Evolutionary conservation across 2,113 vertebrate species (phyloP), one percentile per base, ranked within the genome.

Genomic region (Sorex araneus): DNA sequence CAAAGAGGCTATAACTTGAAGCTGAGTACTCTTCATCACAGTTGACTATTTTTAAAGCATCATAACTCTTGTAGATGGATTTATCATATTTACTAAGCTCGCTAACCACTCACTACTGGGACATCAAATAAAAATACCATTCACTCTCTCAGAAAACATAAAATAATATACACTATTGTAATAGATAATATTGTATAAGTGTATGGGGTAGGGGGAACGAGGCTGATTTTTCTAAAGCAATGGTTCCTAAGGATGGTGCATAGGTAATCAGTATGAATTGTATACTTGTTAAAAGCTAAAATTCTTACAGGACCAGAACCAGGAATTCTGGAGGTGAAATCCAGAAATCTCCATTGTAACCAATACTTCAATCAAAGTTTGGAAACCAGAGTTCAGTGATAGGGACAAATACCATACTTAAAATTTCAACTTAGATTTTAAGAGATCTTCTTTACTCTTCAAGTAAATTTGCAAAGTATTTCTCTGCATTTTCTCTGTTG

Each of bases 71-170:
- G 47, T 0, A 89, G 25, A 86, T 74, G n/a, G 30, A 12, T 12
- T 91, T 75, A 57, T n/a, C 30, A 43, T 15, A n/a, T 81, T 70
- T 82, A 21, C 21, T 63, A 23, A 23, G 9, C 27, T 83, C 88
- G 70, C 47, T 77, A 73, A 73, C 32, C 21, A 84, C 78, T 50
- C 88, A 15, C 19, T 32, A 78, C 23, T 34, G 74, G 21, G 6
- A 4, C 54, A 85, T 27, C 32, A 79, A 70, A 82, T 40, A 91
- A 89, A 47, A 34, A 79, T 2, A 79, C 0, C n/a, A 45, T 74
- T 81, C 78, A n/a, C 50, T 43, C 45, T 94, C 34, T 76, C 28
- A 64, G 40, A 77, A 89, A 73, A 40, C 64, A 90, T 18, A 79
- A 84, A 40, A 40, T 40, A 63, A 50, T 9, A 10, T 2, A 90